Base-by-base conservation (phyloP, 2,888 invertebrate genomes). In the Platynereis dumerilii region DNA sequence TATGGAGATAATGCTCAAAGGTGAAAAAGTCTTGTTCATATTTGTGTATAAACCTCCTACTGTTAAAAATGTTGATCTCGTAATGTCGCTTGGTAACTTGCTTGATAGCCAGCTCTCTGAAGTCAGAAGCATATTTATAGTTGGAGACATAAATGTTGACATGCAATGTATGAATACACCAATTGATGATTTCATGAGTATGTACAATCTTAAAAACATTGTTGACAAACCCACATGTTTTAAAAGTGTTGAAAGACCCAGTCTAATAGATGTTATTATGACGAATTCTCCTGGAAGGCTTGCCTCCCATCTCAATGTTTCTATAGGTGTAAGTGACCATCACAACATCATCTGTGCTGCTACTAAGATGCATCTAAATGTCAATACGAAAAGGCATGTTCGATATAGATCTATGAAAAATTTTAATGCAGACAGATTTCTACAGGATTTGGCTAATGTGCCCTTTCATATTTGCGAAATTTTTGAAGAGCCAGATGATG, bases 251-350 rank as follows among this genome's bases (percentile, higher is more conserved):
- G n/a, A n/a, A 5, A 48, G n/a, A 7, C 48, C 48, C 17, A 12
- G 7, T 10, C 7, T 48, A 7, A 5, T 20, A 20, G 48, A 48
- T 48, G 48, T 48, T 22, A n/a, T 48, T 10, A 5, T 48, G 20
- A 48, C 48, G 5, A 48, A 48, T n/a, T 12, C 20, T 22, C 48
- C 48, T 20, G 17, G 48, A 48, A n/a, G 48, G n/a, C n/a, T 48
- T 48, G 48, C 48, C 48, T 48, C 48, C 7, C n/a, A n/a, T 7
- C n/a, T 48, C 7, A 48, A 48, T 48, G 48, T n/a, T 20, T 3
- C n/a, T n/a, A 48, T 48, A 10, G 48, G 48, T 3, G 48, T 48
- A 5, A 48, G 48, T 48, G 48, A 48, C 22, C 48, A 48, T n/a
- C 48, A 48, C 48, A 12, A 48, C 17, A 7, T 20, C 22, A 22